These are phyloP conservation scores for Oreochromis tanganicae DNA, from an alignment of 2,113 vertebrate genomes.

Conservation along the genomic window DNA sequence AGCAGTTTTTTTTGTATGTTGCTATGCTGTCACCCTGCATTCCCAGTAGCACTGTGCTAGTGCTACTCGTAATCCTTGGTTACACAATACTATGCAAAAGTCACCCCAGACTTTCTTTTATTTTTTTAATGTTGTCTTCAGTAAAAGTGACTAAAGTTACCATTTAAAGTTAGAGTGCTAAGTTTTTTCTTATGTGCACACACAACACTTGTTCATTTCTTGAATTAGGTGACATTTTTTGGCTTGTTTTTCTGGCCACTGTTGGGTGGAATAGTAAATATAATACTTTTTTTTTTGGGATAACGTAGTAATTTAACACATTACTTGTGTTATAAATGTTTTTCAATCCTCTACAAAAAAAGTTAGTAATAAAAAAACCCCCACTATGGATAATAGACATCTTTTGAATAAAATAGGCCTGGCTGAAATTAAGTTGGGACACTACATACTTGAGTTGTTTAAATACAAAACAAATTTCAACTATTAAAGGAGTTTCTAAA, in stretches of 20 bases:
- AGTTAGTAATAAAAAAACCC: not conserved
- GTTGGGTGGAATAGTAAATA: not conserved
- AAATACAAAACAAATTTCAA: not conserved
- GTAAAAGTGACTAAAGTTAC: not conserved
- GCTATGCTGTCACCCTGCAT: not conserved
- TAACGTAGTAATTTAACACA: not conserved
- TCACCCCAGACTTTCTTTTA: not conserved
- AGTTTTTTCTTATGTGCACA: not conserved
- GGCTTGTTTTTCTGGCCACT: not conserved
- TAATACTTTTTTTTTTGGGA: accelerated
- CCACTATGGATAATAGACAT: not conserved
- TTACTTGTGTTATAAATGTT: not conserved
- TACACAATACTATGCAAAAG: not conserved
- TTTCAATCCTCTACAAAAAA: not conserved
- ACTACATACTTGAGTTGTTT: not conserved
- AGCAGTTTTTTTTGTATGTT: not conserved
- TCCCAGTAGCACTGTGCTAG: not conserved
- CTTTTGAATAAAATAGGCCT: not conserved
- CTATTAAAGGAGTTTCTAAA: not conserved
- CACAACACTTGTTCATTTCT: not conserved
- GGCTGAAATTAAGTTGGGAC: not conserved
- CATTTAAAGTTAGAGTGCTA: not conserved
- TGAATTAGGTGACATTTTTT: not conserved
- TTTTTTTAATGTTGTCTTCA: not conserved
- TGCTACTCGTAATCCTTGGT: not conserved